Evolutionary conservation across 2,113 vertebrate species (phyloP).

Genomic region (human (Homo sapiens)): GRCh38 chr6:13171001-13171500

Average conservation of each 20-base stretch:
- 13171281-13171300: fast-evolving
- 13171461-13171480: neutral
- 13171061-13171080: neutral
- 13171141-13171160: neutral
- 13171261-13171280: neutral
- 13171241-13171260: fast-evolving
- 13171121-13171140: neutral
- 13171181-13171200: neutral
- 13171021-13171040: neutral
- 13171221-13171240: neutral
- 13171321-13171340: neutral
- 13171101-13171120: neutral
- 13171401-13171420: neutral
- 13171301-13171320: neutral
- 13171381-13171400: neutral
- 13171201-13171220: neutral
- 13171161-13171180: too few species aligned
- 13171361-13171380: neutral
- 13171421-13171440: neutral
- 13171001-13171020: neutral
- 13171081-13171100: neutral
- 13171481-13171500: neutral
- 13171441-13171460: neutral
- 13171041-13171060: too few species aligned
- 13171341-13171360: neutral